These are phyloP conservation scores for Leptoteleia sp. DNA, from an alignment of 1,140 invertebrate genomes.

Conservation along the genomic window DNA sequence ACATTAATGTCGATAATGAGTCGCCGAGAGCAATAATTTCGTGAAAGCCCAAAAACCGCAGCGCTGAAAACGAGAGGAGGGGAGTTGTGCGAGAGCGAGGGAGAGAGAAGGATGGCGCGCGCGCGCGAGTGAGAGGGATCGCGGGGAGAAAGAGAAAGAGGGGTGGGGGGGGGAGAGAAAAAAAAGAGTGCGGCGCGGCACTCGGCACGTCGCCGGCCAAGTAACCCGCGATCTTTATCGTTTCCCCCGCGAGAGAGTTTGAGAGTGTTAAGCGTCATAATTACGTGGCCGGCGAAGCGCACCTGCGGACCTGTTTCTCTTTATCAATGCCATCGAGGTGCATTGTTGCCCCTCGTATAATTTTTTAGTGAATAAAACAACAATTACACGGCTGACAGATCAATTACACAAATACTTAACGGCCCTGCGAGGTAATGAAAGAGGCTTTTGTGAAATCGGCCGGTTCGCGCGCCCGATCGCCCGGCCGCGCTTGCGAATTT, in stretches of 20 bases:
- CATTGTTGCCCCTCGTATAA: slow-evolving; percentile 56
- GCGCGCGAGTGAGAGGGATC: neutral
- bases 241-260: slow-evolving; percentile 55
- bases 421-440: slow-evolving; percentile 41
- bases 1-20: slow-evolving; percentile 43
- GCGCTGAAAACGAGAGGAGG: neutral
- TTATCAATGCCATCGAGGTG: slow-evolving; percentile 61
- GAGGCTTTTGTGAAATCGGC: slow-evolving; percentile 52
- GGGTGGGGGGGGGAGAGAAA: neutral
- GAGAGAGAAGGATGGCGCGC: neutral
- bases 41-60: slow-evolving; percentile 26
- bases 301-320: slow-evolving; percentile 60
- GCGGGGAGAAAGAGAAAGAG: neutral
- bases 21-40: slow-evolving; percentile 14
- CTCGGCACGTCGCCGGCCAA: slow-evolving; percentile 37
- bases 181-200: slow-evolving; percentile 2
- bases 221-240: slow-evolving; percentile 60
- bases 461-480: neutral
- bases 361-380: slow-evolving; percentile 63
- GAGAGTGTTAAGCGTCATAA: slow-evolving; percentile 64
- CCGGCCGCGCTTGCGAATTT: slow-evolving; percentile 11
- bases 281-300: slow-evolving; percentile 56
- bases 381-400: slow-evolving; percentile 65
- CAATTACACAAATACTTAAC: slow-evolving; percentile 66
- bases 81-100: neutral